Base-by-base conservation (phyloP, 2,797 vertebrate genomes). In the Pipistrellus nathusii region DNA sequence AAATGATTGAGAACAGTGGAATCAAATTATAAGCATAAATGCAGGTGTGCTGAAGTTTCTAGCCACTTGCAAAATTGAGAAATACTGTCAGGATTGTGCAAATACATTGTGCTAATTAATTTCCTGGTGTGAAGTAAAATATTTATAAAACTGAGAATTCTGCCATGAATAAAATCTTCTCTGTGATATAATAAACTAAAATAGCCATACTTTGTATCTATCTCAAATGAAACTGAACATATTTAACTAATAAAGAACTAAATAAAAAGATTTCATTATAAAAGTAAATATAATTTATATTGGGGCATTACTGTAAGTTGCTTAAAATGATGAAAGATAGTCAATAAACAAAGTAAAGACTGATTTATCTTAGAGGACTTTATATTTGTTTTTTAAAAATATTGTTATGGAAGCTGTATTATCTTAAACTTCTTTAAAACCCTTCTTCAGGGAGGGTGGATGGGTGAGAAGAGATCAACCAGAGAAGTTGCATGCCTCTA, bases 61-160 rank as follows among this genome's bases (percentile, higher is more conserved):
- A 96, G 75, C 51, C 32, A 90, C 88, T 95, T 94, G 85, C 73
- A 82, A 85, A 95, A 94, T 90, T 97, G 88, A 89, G 91, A 88
- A 92, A 96, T 94, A 86, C 20, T 92, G 72, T 96, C 88, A 71
- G 57, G 38, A 46, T 30, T 96, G 69, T 92, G 55, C 66, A 96
- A 97, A 94, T 81, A 90, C 35, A 57, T 84, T 85, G n/a, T 27
- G 93, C 53, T 95, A 92, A 89, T 94, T 94, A 95, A 93, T 95
- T 97, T 96, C 78, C 90, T 92, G 27, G 32, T 57, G 75, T 95
- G 38, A 94, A 95, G 87, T 93, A 91, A 95, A 95, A 93, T 93
- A 91, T 95, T 96, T 96, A 68, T 90, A 94, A 95, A 95, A 93
- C 38, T 38, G 55, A 90, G 72, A 77, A 75, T 82, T 48, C 38